These are phyloP conservation scores for Eupithecia exiguata DNA, from an alignment of 2,888 invertebrate species.

Conservation along the genomic window DNA sequence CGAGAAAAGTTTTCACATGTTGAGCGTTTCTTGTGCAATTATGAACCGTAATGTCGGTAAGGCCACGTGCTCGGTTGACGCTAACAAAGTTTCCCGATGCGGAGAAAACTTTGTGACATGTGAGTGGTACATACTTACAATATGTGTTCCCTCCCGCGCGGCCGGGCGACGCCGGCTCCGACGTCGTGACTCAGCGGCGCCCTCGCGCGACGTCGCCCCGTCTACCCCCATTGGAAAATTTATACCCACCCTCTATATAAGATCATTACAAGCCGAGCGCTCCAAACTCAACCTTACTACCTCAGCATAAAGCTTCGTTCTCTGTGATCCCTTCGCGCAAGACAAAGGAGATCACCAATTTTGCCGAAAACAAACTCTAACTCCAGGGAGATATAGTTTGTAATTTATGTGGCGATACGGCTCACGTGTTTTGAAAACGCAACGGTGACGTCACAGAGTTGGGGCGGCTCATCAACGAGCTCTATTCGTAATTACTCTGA, in stretches of 20 bases:
- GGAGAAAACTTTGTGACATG: constrained; percentile 84
- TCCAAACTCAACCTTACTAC: constrained; percentile 62
- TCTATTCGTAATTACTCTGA: constrained; percentile 39
- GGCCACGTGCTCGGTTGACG: constrained; percentile 83
- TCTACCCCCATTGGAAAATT: constrained; percentile 83
- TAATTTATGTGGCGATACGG: constrained; percentile 76
- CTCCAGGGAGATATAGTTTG: constrained; percentile 79
- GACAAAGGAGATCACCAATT: constrained; percentile 80
- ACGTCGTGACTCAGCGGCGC: constrained; percentile 82
- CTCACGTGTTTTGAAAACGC: constrained; percentile 78
- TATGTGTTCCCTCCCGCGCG: constrained; percentile 64
- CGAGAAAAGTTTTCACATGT: constrained; percentile 54
- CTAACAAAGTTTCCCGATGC: constrained; percentile 83
- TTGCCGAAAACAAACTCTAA: constrained; percentile 81
- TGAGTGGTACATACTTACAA: constrained; percentile 82
- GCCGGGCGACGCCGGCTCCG: constrained; percentile 54
- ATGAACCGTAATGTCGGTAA: constrained; percentile 71
- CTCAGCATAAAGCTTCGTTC: constrained; percentile 61
- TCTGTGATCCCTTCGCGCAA: constrained; percentile 52
- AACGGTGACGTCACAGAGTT: constrained; percentile 71
- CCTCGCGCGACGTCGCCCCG: constrained; percentile 83
- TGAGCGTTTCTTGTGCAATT: constrained; percentile 62
- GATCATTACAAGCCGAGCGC: constrained; percentile 67
- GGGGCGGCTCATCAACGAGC: constrained; percentile 46
- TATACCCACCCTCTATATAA: constrained; percentile 81